Evolutionary conservation across 2,797 vertebrate genomes (phyloP), one percentile per base, ranked within the genome.

Genomic region (Parambassis ranga): DNA sequence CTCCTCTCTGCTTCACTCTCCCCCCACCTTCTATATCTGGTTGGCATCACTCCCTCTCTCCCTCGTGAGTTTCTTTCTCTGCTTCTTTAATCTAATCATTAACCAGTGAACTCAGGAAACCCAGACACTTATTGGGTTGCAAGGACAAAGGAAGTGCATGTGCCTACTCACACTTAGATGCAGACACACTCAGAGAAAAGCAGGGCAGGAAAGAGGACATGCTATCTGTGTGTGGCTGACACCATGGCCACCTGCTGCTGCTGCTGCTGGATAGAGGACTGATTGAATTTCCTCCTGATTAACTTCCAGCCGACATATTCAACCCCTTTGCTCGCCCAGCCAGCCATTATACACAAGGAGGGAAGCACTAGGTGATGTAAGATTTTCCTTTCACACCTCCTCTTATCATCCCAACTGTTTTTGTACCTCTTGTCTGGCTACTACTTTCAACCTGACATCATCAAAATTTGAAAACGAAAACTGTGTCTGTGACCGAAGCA

Each of bases 11-110:
- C 39, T 27, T 36, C 10, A 22, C 15, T 47, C 33, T 30, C 46
- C 14, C n/a, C 36, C 30, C 1, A n/a, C 28, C 18, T 7, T 18
- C 30, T 30, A 4, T n/a, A 14, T 22, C 30, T 59, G 47, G 31
- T 23, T 68, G 65, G 27, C 41, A 59, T 43, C 14, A 31, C 5
- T n/a, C 10, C 7, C 19, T 24, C 26, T 8, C 5, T 39, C n/a
- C 7, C 3, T 11, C n/a, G 4, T 10, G 9, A 32, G 11, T 27
- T 20, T 56, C 7, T 42, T 9, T 35, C 49, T 39, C 37, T 20
- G 11, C 8, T 16, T 53, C 62, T 59, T 72, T 82, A 75, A 83
- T 81, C 3, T 42, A 65, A 80, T 81, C 38, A 68, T 62, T 77
- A 67, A 69, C 50, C 48, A 43, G 31, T 50, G 60, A 71, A 52